Conservation (phyloP, 2,113 vertebrate species). For the Cyprinus carpio region DNA sequence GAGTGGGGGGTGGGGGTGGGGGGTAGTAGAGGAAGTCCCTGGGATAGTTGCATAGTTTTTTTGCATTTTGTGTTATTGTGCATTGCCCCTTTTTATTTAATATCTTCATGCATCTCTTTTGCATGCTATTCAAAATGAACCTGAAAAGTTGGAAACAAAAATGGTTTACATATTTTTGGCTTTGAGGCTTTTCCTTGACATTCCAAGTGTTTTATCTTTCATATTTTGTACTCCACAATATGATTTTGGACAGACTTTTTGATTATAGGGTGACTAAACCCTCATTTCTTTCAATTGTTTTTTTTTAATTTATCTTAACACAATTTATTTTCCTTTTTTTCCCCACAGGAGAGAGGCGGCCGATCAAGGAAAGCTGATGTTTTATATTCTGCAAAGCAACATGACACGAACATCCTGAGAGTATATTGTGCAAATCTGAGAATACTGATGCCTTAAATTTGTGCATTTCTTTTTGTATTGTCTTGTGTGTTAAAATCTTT, state of each 20-base stretch:
- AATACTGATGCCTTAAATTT: not conserved
- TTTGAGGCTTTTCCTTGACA: not conserved
- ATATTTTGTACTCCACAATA: not conserved
- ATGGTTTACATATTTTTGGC: not conserved
- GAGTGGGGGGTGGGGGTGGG: no score
- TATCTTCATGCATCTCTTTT: not conserved
- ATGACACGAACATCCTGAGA: not conserved
- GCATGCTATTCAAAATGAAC: not conserved
- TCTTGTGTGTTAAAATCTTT: not conserved
- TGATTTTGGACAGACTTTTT: not conserved
- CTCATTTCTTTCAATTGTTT: not conserved
- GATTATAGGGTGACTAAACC: not conserved
- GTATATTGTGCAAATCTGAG: not conserved
- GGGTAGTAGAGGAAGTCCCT: slow-evolving; percentile 28
- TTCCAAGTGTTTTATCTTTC: not conserved
- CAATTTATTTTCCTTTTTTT: not conserved
- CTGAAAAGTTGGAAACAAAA: not conserved
- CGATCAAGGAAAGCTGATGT: not conserved
- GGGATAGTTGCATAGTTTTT: not conserved
- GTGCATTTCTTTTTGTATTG: not conserved
- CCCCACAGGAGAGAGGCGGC: slow-evolving; percentile 20
- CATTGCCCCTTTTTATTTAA: not conserved
- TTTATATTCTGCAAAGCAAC: not conserved
- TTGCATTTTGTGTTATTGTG: no score
- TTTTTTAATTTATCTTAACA: not conserved